Percentiles rank a stretch among this genome's conserved stretches.
These are phyloP conservation scores for Limonius californicus DNA, from an alignment of 1,140 invertebrate species.

Conservation along the genomic window DNA sequence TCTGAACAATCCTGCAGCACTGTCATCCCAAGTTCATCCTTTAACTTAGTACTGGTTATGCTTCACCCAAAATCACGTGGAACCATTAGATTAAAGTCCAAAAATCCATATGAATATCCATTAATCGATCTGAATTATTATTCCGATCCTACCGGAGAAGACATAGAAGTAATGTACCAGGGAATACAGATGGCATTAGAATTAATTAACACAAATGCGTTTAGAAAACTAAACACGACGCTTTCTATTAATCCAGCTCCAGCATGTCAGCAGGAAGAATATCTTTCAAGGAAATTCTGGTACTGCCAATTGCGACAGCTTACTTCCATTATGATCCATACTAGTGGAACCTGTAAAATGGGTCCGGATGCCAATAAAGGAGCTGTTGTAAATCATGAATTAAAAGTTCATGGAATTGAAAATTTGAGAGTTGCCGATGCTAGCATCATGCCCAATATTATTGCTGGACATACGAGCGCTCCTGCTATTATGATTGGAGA, in stretches of 20 bases:
- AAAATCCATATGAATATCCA: conserved; percentile 71
- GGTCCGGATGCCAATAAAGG: not conserved
- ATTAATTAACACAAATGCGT: conserved; percentile 55
- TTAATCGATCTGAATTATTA: conserved; percentile 76
- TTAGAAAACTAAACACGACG: conserved; percentile 56
- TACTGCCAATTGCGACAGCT: conserved; percentile 24
- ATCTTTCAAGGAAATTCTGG: conserved; percentile 33
- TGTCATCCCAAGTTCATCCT: not conserved
- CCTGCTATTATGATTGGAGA: not conserved
- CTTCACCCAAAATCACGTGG: conserved; percentile 72
- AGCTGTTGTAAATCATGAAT: not conserved
- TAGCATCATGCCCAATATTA: not conserved
- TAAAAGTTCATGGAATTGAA: conserved; percentile 4
- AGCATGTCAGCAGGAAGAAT: conserved; percentile 41
- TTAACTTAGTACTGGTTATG: conserved; percentile 21
- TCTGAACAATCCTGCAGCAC: conserved; percentile 13
- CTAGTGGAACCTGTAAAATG: conserved; percentile 15
- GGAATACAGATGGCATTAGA: conserved; percentile 49
- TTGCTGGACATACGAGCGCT: not conserved
- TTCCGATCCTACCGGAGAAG: conserved; percentile 59
- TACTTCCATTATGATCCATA: not conserved
- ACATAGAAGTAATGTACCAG: conserved; percentile 50
- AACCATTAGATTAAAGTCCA: conserved; percentile 60
- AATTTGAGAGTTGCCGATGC: conserved; percentile 13
- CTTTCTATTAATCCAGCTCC: conserved; percentile 36